A percentile compares a stretch with the other conserved stretches of the same genome.
Evolutionary conservation across 2,113 vertebrate genomes (phyloP).

Genomic region (Gnathonemus echidnorhynchus): DNA sequence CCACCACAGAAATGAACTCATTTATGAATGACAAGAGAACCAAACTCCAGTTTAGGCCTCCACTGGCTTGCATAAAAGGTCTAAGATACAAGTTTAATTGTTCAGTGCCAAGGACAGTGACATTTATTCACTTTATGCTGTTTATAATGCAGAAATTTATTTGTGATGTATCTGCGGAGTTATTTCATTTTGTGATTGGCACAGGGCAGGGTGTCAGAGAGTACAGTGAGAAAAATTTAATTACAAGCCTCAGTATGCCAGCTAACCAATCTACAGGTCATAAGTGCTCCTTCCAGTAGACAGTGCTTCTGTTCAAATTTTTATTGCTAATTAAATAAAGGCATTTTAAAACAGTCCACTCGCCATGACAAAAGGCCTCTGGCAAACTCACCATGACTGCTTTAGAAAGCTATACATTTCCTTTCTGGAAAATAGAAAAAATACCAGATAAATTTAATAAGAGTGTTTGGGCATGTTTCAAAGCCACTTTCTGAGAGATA

Average conservation of each 20-base stretch:
- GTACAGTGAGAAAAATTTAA: not conserved
- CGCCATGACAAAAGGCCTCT: not conserved
- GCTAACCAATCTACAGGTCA: not conserved
- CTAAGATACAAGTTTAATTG: not conserved
- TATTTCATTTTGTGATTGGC: too few relatives aligned
- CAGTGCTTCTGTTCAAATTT: conserved; percentile 3
- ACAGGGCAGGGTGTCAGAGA: not conserved
- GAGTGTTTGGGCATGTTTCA: not conserved
- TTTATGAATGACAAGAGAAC: not conserved
- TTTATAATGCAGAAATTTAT: not conserved
- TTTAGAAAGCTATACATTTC: conserved; percentile 13
- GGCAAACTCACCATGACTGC: conserved; percentile 2
- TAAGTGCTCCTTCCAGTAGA: not conserved
- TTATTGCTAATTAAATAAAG: conserved; percentile 13
- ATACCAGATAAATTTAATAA: conserved; percentile 15
- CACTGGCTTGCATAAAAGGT: not conserved
- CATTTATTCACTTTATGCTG: not conserved
- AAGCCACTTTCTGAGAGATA: conserved; percentile 8
- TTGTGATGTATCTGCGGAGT: not conserved
- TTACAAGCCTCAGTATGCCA: not conserved
- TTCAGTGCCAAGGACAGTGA: not conserved
- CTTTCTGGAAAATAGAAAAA: conserved; percentile 17
- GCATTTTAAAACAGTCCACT: conserved; percentile 14
- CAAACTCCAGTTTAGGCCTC: not conserved
- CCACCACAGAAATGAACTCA: not conserved